Evolutionary conservation across 2,797 vertebrate genomes (phyloP), one percentile per base, ranked within the genome.

Genomic region (Gymnodraco acuticeps): DNA sequence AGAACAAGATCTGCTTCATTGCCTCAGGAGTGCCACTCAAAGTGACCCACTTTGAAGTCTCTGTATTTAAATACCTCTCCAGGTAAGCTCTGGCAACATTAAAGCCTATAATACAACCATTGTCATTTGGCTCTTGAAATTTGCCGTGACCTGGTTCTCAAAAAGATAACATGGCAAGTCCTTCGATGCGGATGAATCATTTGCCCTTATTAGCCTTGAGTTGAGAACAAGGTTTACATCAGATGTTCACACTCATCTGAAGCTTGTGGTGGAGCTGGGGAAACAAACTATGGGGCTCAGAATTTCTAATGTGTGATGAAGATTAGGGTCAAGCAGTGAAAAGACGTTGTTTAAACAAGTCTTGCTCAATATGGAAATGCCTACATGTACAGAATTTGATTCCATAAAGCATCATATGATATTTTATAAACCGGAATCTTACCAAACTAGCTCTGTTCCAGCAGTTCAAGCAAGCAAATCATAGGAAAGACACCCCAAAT

Each of bases 121-220:
- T 78, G 70, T 52, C 45, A 70, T 73, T 74, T 78, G 13, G 1
- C 50, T 65, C 14, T 70, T 10, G 11, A 76, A 79, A 77, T 64
- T 33, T 38, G 61, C 42, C 12, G 15, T 71, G 81, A 75, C 56
- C 60, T 54, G 68, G 20, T 73, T 75, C 31, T 64, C 38, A 7
- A 75, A 85, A 86, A 70, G 61, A 59, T 58, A 78, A 66, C 46
- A 53, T 7, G 33, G 33, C 33, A 42, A 48, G 74, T 77, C 67
- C 67, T 72, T 17, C 1, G 10, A 51, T 15, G 8, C 17, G 2
- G 17, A 64, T 38, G 45, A 77, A 60, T 75, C 5, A 70, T 83
- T 65, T 65, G 0, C 17, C 27, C 43, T 31, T 4, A 27, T 73
- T 54, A 73, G 54, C 20, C 9, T 41, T 27, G 69, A 58, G 63